phyloP scores from a whole-genome alignment of 2,113 vertebrate species.

The Miniopterus natalensis region DNA sequence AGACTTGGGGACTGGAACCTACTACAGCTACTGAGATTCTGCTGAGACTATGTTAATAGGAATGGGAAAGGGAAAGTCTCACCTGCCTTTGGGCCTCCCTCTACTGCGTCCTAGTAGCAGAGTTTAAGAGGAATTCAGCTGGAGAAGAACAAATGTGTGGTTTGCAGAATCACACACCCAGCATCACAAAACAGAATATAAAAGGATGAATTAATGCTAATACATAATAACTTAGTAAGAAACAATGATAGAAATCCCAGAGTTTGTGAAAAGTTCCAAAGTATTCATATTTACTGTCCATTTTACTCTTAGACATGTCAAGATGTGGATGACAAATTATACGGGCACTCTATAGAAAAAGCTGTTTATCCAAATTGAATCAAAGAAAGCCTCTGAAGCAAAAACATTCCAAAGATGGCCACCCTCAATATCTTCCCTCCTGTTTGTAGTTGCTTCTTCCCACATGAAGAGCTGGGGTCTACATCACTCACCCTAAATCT shows the following conservation, averaged over 20 bases:
- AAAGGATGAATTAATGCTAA: not conserved
- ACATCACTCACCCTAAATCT: not conserved
- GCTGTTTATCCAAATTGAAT: not conserved
- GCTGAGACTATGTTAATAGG: not conserved
- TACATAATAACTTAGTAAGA: not conserved
- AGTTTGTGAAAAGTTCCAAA: not conserved
- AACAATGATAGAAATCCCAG: not conserved
- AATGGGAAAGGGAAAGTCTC: not conserved
- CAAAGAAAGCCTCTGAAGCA: not conserved
- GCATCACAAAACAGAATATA: not conserved
- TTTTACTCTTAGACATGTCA: not conserved
- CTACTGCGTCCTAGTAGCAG: not conserved
- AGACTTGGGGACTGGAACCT: not conserved
- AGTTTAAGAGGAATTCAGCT: not conserved
- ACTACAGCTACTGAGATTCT: not conserved
- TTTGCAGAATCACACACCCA: not conserved
- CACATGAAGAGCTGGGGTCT: not conserved
- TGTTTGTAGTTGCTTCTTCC: not conserved
- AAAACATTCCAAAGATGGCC: not conserved
- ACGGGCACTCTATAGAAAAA: not conserved
- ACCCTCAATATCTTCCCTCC: not conserved
- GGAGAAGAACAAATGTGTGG: not conserved
- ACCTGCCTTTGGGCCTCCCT: not conserved
- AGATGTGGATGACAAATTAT: not conserved
- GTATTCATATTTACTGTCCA: not conserved